Conservation (phyloP, 1,140 invertebrate genomes). For the Lordiphosa collinella region DNA sequence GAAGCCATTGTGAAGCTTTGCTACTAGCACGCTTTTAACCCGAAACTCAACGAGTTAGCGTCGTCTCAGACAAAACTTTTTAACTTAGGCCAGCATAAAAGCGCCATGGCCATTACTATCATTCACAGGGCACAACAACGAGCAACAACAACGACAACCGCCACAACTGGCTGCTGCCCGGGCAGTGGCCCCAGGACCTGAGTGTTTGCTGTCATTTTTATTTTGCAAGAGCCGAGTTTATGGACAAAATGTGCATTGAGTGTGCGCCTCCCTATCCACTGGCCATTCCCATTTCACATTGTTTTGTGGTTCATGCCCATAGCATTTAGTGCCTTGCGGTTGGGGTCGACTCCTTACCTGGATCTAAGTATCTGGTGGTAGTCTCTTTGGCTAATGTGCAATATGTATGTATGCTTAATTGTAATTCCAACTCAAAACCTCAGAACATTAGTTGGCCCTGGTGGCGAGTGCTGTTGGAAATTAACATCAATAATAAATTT, state of each 20-base stretch:
- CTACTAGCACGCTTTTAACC: conserved; percentile 30
- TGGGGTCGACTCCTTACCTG: conserved; percentile 6
- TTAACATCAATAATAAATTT: conserved; percentile 77
- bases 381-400: conserved; percentile 6
- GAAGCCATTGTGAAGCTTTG: conserved; percentile 52
- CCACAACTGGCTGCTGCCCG: conserved; percentile 19
- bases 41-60: conserved; percentile 31
- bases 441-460: conserved; percentile 39
- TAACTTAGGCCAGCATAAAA: conserved; percentile 58
- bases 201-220: conserved; percentile 71
- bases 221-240: conserved; percentile 24
- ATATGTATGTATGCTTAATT: conserved; percentile 49
- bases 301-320: conserved; percentile 41
- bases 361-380: not conserved
- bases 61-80: conserved; percentile 69
- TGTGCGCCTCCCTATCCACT: conserved; percentile 7
- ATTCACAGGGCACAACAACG: conserved; percentile 45
- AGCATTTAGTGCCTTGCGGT: conserved; percentile 19
- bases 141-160: conserved; percentile 26
- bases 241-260: conserved; percentile 52
- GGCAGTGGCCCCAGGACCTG: conserved; percentile 16
- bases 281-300: conserved; percentile 19
- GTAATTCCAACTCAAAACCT: conserved; percentile 41
- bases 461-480: conserved; percentile 46
- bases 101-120: conserved; percentile 66